A percentile compares a stretch with the other conserved stretches of the same genome.
These are phyloP conservation scores for Eumeta japonica DNA, from an alignment of 1,140 invertebrate genomes.

Conservation along the genomic window DNA sequence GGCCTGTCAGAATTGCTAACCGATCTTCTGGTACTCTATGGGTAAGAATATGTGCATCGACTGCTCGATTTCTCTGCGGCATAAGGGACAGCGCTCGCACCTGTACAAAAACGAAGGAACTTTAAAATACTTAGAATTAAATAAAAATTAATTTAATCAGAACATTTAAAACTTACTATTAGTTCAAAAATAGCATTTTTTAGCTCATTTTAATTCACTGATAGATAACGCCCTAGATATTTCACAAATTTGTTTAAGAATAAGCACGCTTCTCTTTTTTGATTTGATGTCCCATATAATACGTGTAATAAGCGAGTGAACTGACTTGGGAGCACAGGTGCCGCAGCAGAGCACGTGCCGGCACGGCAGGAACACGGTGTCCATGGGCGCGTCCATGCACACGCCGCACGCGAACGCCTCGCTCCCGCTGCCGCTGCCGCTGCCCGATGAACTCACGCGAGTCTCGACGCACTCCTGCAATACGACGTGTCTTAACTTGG, in stretches of 20 bases:
- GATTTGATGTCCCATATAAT: neutral
- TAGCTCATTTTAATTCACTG: neutral
- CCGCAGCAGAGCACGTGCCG: conserved; percentile 77
- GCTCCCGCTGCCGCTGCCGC: conserved; percentile 15
- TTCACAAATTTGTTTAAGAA: neutral
- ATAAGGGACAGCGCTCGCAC: conserved; percentile 76
- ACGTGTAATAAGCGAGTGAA: neutral
- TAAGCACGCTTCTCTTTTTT: neutral
- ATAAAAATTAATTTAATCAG: conserved; percentile 3
- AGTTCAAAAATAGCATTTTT: too few species aligned
- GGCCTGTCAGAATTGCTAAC: too few species aligned
- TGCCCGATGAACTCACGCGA: conserved; percentile 13
- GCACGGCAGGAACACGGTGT: conserved; percentile 81
- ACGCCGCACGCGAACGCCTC: conserved; percentile 73
- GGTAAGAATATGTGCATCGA: conserved; percentile 72
- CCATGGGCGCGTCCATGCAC: conserved; percentile 78
- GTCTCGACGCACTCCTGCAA: conserved; percentile 55
- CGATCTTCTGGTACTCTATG: conserved; percentile 52
- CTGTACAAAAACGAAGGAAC: conserved; percentile 34
- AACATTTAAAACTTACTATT: neutral
- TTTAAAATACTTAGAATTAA: neutral
- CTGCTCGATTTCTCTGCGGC: conserved; percentile 71
- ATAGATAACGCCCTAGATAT: neutral
- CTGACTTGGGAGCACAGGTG: conserved; percentile 64
- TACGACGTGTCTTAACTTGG: too few species aligned